Base-by-base conservation (phyloP, 2,113 vertebrate genomes). In the Lates calcarifer region DNA sequence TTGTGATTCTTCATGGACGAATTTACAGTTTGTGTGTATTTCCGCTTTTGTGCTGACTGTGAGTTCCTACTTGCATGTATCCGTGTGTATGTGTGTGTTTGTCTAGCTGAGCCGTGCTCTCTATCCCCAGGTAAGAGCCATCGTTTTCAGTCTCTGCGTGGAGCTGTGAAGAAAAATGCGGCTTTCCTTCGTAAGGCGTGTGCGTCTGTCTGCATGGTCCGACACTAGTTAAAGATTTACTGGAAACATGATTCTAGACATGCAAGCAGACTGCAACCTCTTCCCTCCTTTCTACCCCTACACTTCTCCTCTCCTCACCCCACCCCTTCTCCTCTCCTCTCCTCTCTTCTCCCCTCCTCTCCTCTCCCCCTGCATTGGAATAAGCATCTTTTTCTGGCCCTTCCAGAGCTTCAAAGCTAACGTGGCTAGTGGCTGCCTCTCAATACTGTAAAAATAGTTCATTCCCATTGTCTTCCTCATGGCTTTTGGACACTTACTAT, bases 151-250 rank as follows among this genome's bases (percentile, higher is more conserved):
- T 94, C 86, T 85, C 92, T 95, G 60, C 92, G 91, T 56, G 94
- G 94, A 90, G 94, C 93, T 31, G 93, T 94, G 92, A 95, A 95
- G 94, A 95, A 89, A 95, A 95, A 95, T 74, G 93, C 93, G 56
- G 93, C 94, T 87, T 92, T 95, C 73, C 92, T 95, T 95, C 93
- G 94, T 94, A 95, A 95, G 94, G 93, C 94, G 94, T 95, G 93
- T 94, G 94, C 92, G 90, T 95, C 81, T 86, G 84, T 86, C 87
- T 94, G 93, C 93, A 94, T 94, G 94, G 86, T 90, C 80, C 88
- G 45, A 64, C 70, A 74, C 49, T 88, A 77, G 72, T 86, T 77
- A 82, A 80, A 84, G 78, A 86, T 83, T 75, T 77, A 67, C 78
- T 80, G 73, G 77, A 81, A 56, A 65, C 62, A 12, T 72, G 72